A percentile compares a stretch with the other conserved stretches of the same genome.
These are phyloP conservation scores for Synanthedon andrenaeformis DNA, from an alignment of 2,888 invertebrate genomes.

Conservation along the genomic window DNA sequence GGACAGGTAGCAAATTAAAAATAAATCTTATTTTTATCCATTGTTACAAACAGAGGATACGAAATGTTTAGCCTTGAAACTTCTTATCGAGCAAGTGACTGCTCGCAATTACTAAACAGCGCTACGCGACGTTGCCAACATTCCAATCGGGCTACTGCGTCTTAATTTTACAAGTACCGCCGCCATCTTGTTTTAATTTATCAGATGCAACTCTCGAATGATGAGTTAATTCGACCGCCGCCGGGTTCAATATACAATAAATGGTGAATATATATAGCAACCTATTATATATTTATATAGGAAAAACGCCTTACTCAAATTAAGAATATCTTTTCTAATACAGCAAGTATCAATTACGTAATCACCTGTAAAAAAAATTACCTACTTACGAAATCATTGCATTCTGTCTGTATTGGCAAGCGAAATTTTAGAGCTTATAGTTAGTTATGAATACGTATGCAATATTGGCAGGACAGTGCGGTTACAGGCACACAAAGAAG, in stretches of 20 bases:
- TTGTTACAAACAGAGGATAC: slow-evolving; percentile 50
- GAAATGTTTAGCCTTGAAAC: slow-evolving; percentile 60
- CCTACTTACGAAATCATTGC: slow-evolving; percentile 16
- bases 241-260: not conserved
- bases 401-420: slow-evolving; percentile 22
- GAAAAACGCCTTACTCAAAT: not conserved
- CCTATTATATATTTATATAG: not conserved
- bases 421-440: slow-evolving; percentile 20
- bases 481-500: slow-evolving; percentile 23
- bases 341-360: slow-evolving; percentile 12
- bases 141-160: slow-evolving; percentile 52
- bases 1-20: not conserved
- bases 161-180: slow-evolving; percentile 49
- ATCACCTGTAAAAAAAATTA: slow-evolving; percentile 21
- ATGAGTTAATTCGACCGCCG: slow-evolving; percentile 8
- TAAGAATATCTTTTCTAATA: not conserved
- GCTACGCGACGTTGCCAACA: slow-evolving; percentile 61
- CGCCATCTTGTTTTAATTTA: slow-evolving; percentile 57
- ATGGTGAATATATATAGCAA: not conserved
- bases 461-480: slow-evolving; percentile 33
- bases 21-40: slow-evolving; percentile 24
- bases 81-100: slow-evolving; percentile 62
- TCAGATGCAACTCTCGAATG: slow-evolving; percentile 34
- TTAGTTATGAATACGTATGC: slow-evolving; percentile 34
- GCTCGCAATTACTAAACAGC: slow-evolving; percentile 28